Conservation (phyloP, 2,797 vertebrate genomes). For the Pyrocephalus nanus region DNA sequence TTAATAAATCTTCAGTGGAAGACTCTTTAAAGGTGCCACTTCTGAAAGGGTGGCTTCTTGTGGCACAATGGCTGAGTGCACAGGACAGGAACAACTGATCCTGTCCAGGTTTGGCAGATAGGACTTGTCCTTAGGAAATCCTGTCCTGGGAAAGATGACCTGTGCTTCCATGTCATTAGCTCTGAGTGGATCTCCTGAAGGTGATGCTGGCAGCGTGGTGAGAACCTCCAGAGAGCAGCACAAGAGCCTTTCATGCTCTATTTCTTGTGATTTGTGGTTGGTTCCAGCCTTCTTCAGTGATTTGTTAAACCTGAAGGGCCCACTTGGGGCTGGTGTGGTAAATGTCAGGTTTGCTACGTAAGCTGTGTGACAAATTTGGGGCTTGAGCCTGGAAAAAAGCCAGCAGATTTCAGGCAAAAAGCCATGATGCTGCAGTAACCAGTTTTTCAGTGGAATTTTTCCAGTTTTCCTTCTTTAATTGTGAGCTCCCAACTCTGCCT, state of each 20-base stretch:
- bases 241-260: not conserved
- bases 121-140: not conserved
- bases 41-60: not conserved
- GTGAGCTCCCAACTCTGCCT: not conserved
- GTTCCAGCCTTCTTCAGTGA: not conserved
- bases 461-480: not conserved
- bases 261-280: not conserved
- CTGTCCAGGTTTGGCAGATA: not conserved
- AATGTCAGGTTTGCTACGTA: not conserved
- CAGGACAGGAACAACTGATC: not conserved
- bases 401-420: not conserved
- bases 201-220: not conserved
- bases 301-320: not conserved
- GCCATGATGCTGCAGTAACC: not conserved
- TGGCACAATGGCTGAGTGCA: not conserved
- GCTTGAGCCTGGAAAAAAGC: not conserved
- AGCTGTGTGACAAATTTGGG: not conserved
- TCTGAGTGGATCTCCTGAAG: not conserved
- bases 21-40: not conserved
- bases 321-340: not conserved
- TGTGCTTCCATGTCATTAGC: not conserved
- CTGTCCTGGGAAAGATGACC: not conserved
- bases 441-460: not conserved
- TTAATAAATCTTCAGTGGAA: not conserved
- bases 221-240: not conserved